Percentiles rank a stretch among this genome's conserved stretches.
Evolutionary conservation across 2,888 invertebrate genomes (phyloP).

Genomic region (Troides aeacus): DNA sequence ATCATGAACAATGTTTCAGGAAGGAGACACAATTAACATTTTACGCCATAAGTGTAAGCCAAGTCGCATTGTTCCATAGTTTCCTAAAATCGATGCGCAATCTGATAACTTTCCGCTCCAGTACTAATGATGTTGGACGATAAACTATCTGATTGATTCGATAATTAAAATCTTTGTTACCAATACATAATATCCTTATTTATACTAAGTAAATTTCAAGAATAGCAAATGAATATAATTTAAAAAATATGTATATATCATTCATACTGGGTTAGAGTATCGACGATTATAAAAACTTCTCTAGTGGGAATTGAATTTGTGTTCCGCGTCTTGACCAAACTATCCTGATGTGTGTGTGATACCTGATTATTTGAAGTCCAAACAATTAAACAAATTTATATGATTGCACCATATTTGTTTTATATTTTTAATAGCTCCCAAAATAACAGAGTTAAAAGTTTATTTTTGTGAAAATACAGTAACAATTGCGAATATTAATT

Average conservation of each 20-base stretch:
- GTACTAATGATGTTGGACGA: neutral
- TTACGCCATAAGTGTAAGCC: neutral
- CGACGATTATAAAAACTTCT: neutral
- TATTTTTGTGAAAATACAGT: too few species aligned
- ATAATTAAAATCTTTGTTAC: neutral
- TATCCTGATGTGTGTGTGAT: neutral
- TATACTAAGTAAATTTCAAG: neutral
- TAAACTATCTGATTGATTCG: neutral
- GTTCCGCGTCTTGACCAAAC: neutral
- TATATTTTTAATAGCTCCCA: neutral
- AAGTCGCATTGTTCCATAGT: conserved; percentile 1
- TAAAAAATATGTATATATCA: neutral
- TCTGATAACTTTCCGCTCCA: neutral
- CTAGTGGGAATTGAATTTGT: neutral
- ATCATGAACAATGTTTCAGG: conserved; percentile 17
- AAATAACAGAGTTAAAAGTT: too few species aligned
- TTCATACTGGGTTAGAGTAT: neutral
- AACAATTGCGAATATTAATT: too few species aligned
- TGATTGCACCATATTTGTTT: neutral
- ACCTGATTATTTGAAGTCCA: neutral
- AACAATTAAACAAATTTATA: neutral
- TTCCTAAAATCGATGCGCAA: neutral
- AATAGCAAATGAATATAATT: neutral
- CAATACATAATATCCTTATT: neutral
- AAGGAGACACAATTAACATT: conserved; percentile 9